A percentile compares a stretch with the other conserved stretches of the same genome.
phyloP scores from a whole-genome alignment of 2,797 vertebrate genomes.

The Peromyscus eremicus region DNA sequence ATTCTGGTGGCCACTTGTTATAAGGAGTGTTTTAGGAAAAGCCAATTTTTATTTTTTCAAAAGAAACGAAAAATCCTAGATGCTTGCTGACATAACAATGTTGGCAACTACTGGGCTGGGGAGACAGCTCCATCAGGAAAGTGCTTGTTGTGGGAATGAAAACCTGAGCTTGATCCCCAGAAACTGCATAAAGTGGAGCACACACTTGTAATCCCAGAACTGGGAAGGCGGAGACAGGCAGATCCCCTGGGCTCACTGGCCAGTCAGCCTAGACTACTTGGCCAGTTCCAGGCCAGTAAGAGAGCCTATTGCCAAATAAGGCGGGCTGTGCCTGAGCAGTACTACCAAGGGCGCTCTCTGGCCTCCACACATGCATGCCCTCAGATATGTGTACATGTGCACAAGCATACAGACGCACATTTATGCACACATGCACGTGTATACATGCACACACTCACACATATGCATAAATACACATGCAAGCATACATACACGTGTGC shows the following conservation, averaged over 20 bases:
- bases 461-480: not conserved
- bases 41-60: not conserved
- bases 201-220: not conserved
- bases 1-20: not conserved
- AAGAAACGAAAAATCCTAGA: slow-evolving; percentile 26
- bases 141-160: not conserved
- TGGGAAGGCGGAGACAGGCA: not conserved
- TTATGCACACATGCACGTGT: too few relatives aligned
- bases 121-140: not conserved
- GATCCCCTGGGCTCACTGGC: not conserved
- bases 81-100: slow-evolving; percentile 15
- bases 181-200: too few relatives aligned
- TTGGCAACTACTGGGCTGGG: not conserved
- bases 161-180: not conserved
- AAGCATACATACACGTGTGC: not conserved
- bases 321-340: not conserved
- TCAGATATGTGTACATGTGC: not conserved
- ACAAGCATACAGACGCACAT: not conserved
- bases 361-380: not conserved
- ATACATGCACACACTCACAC: not conserved
- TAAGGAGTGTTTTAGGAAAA: not conserved
- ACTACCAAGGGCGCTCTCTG: not conserved
- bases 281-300: not conserved
- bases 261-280: too few relatives aligned
- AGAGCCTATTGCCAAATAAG: not conserved